Conservation (phyloP, 35 echinoderm and acorn worm genomes). For the Acanthaster planci region DNA sequence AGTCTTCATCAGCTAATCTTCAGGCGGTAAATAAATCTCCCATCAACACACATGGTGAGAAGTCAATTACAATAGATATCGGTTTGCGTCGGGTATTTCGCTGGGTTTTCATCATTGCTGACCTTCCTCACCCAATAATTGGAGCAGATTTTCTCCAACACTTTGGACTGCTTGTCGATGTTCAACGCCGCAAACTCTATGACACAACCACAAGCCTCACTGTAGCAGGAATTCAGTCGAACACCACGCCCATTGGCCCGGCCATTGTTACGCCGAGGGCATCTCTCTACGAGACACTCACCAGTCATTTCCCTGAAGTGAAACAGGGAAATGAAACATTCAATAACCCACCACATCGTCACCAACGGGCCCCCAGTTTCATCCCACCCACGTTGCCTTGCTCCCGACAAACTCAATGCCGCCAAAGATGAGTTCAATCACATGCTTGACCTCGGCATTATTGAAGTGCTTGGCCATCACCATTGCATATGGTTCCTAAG, state of each 20-base stretch:
- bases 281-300: too few species aligned
- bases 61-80: background rate
- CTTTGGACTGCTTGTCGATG: background rate
- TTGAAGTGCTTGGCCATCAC: background rate
- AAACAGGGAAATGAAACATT: too few species aligned
- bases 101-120: background rate
- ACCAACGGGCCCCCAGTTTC: too few species aligned
- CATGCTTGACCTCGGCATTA: conserved; percentile 49
- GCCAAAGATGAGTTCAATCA: too few species aligned
- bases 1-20: background rate
- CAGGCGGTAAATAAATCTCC: conserved; percentile 7
- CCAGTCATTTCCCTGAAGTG: too few species aligned
- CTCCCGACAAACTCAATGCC: conserved; percentile 10
- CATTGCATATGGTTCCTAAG: too few species aligned
- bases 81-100: background rate
- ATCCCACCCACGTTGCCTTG: too few species aligned
- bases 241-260: background rate
- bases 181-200: background rate
- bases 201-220: background rate
- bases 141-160: conserved; percentile 20
- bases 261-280: background rate
- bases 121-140: background rate
- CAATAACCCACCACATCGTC: too few species aligned
- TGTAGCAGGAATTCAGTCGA: background rate
- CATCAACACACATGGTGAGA: background rate